These are phyloP conservation scores for Phortica magna DNA, from an alignment of 2,888 invertebrate genomes.

Conservation along the genomic window DNA sequence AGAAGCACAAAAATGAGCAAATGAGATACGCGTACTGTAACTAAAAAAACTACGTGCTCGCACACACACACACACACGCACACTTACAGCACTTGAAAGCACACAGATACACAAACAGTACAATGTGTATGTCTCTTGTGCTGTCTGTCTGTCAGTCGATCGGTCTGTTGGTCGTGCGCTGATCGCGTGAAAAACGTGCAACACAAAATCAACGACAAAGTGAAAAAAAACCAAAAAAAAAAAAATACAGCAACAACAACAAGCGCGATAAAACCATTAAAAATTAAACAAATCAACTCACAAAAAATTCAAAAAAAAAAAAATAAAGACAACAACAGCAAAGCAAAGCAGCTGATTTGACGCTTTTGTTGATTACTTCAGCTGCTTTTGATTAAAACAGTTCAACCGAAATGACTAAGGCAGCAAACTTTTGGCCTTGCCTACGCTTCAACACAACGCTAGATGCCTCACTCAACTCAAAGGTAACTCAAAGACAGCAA, in stretches of 20 bases:
- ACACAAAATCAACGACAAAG: background rate
- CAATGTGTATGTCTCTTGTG: background rate
- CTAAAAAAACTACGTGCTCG: background rate
- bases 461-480: no score
- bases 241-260: constrained; percentile 34
- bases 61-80: background rate
- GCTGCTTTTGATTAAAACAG: background rate
- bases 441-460: no score
- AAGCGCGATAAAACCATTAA: background rate
- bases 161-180: background rate
- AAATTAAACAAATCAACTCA: background rate
- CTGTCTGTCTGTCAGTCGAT: background rate
- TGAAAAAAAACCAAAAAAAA: background rate
- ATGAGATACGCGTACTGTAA: constrained; percentile 3
- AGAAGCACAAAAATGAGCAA: background rate
- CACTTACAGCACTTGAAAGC: background rate
- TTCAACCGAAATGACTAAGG: background rate
- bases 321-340: background rate
- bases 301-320: constrained; percentile 1
- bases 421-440: background rate
- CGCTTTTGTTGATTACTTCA: background rate
- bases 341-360: constrained; percentile 9
- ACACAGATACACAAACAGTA: background rate
- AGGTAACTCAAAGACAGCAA: no score
- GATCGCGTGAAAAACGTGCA: constrained; percentile 28